Evolutionary conservation across 2,797 vertebrate species (phyloP), one percentile per base, ranked within the genome.

Genomic region (Remorina albescens): DNA sequence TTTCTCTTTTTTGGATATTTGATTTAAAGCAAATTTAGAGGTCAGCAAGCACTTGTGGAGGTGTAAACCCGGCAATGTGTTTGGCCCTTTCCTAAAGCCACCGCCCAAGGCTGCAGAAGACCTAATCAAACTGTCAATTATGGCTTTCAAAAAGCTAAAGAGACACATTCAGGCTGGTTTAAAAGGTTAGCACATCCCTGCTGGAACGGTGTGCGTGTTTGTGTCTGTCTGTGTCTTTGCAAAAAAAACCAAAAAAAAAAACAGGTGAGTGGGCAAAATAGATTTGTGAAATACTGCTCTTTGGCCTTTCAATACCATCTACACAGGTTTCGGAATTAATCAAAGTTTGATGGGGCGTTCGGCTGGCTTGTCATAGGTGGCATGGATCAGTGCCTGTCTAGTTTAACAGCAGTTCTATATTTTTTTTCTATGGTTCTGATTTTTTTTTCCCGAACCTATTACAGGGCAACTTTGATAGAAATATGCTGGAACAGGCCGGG

Each of bases 41-140:
- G 41, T 32, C 34, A 73, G 50, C 9, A 13, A 68, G 28, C n/a
- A n/a, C 30, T 68, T 23, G 19, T 15, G 25, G 55, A 74, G 34
- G 65, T 16, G 23, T 80, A 77, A 86, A 90, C 71, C 78, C 81
- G 67, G 25, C 70, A 83, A 89, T 54, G 59, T 54, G 84, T 85
- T 67, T 57, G 36, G 37, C 41, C 42, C 65, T 81, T 71, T 78
- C 71, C 76, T 87, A 67, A 73, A 88, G 66, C 81, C 60, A 28
- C 6, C 0, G 70, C 91, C 90, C 56, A 1, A 56, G 85, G 92
- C 88, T 57, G 21, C 25, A 73, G 61, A 75, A 85, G 87, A 91
- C 89, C 90, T 92, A 90, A 90, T 91, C 84, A 82, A 84, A 70
- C 77, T 91, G 89, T 86, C 89, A 92, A 89, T 92, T 87, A 85